phyloP scores from a whole-genome alignment of 2,888 invertebrate genomes.

The Alcis repandata region DNA sequence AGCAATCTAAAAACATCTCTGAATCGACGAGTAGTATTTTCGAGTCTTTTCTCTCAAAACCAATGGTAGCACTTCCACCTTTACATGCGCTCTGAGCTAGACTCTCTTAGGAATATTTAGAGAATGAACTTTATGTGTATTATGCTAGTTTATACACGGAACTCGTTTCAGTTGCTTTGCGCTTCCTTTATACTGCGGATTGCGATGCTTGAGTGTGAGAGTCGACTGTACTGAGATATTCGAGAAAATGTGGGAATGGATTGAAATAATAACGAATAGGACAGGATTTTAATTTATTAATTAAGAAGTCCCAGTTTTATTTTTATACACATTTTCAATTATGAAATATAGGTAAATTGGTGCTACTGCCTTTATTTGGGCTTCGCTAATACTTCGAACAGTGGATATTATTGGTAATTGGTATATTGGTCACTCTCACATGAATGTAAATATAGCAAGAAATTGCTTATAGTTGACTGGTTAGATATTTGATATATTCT shows the following conservation, averaged over 20 bases:
- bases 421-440: no score
- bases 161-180: slow-evolving; percentile 66
- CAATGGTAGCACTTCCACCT: slow-evolving; percentile 61
- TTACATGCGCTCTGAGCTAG: slow-evolving; percentile 59
- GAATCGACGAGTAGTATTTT: background rate
- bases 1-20: no score
- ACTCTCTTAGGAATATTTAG: slow-evolving; percentile 81
- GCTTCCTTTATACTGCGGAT: slow-evolving; percentile 64
- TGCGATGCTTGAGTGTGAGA: slow-evolving; percentile 39
- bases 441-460: no score
- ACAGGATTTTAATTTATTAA: no score
- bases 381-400: no score
- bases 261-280: background rate
- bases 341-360: no score
- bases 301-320: no score
- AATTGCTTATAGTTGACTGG: no score
- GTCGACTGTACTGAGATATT: slow-evolving; percentile 35
- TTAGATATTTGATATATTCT: no score
- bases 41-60: slow-evolving; percentile 33
- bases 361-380: no score
- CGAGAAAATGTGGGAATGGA: slow-evolving; percentile 16
- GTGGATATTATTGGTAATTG: no score
- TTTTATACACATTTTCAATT: no score
- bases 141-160: slow-evolving; percentile 74
- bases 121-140: slow-evolving; percentile 81